Evolutionary conservation across 1,140 invertebrate genomes (phyloP).

Genomic region (Piezodorus guildinii): DNA sequence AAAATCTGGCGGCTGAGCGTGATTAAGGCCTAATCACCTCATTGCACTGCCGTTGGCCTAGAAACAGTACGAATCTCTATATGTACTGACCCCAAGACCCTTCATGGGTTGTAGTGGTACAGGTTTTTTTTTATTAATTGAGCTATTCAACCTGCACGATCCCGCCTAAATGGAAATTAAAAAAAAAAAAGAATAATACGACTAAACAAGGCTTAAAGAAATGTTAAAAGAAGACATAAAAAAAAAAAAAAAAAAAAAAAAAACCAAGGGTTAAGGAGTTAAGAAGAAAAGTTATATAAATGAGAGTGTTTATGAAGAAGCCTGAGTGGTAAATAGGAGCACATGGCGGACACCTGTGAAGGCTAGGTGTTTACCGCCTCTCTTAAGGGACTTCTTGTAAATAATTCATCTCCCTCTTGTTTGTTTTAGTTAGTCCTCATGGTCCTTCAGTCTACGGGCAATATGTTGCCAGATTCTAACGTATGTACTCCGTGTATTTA

Average conservation of each 20-base stretch:
- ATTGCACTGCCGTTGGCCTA: too few relatives aligned
- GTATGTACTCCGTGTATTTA: too few relatives aligned
- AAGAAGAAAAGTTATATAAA: constrained; percentile 15
- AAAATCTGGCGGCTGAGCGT: too few relatives aligned
- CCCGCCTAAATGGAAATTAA: too few relatives aligned
- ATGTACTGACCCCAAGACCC: too few relatives aligned
- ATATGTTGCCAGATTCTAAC: too few relatives aligned
- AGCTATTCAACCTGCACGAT: too few relatives aligned
- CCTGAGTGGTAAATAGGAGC: neutral
- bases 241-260: neutral
- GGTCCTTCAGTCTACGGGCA: neutral
- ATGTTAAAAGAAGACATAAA: neutral
- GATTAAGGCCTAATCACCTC: too few relatives aligned
- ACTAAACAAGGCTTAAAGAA: neutral
- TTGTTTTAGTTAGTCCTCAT: neutral
- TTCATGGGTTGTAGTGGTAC: too few relatives aligned
- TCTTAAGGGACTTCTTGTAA: neutral
- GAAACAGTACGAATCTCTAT: too few relatives aligned
- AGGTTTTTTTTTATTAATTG: too few relatives aligned
- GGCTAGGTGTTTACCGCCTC: constrained; percentile 4
- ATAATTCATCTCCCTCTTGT: constrained; percentile 11
- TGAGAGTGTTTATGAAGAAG: constrained; percentile 1
- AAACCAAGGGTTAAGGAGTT: neutral
- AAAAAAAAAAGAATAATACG: neutral
- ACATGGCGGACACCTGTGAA: constrained; percentile 10